Percentiles rank a stretch among this genome's conserved stretches.
These are phyloP conservation scores for Oscheius sp. DNA, from an alignment of 2,888 invertebrate species.

Conservation along the genomic window DNA sequence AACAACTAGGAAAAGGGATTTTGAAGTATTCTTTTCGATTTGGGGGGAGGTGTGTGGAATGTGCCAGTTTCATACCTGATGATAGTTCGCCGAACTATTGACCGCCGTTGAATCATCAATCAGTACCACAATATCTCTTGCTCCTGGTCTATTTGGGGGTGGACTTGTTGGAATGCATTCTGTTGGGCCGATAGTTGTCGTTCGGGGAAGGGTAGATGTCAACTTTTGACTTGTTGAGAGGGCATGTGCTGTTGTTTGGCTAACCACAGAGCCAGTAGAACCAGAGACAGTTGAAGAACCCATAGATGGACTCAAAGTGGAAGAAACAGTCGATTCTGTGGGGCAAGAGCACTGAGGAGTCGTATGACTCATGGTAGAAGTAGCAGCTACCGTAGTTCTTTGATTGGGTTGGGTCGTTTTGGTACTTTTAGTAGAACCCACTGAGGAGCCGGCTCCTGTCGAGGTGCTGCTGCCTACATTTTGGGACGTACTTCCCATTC, in stretches of 20 bases:
- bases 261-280: not conserved
- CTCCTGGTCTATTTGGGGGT: constrained; percentile 11
- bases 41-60: too few species aligned
- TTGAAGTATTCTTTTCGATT: too few species aligned
- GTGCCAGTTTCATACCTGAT: constrained; percentile 16
- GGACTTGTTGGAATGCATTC: not conserved
- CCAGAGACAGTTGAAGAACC: not conserved
- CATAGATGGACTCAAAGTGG: too few species aligned
- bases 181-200: not conserved
- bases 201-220: not conserved
- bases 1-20: too few species aligned
- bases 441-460: too few species aligned
- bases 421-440: too few species aligned
- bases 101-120: constrained; percentile 44
- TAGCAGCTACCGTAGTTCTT: not conserved
- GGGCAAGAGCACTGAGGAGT: not conserved
- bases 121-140: constrained; percentile 37
- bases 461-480: too few species aligned
- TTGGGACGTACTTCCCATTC: not conserved
- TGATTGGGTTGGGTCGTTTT: too few species aligned
- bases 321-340: not conserved
- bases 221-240: not conserved
- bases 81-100: constrained; percentile 28
- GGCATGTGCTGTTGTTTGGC: too few species aligned
- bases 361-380: not conserved